These are phyloP conservation scores for Plotosus lineatus DNA, from an alignment of 2,113 vertebrate species.

Conservation along the genomic window DNA sequence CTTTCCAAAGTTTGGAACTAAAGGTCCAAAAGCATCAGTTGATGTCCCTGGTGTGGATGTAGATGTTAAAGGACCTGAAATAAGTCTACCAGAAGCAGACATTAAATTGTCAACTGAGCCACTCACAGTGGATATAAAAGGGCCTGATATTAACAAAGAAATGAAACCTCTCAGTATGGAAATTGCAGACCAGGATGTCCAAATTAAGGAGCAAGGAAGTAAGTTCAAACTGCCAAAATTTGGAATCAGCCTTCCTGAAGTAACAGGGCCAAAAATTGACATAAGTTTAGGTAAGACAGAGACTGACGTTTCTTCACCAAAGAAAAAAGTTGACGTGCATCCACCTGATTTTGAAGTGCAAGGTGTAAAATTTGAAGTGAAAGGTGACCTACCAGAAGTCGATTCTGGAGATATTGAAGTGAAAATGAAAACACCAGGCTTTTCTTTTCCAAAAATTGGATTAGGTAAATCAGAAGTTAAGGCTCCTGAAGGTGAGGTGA, in stretches of 20 bases:
- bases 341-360: conserved; percentile 10
- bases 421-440: conserved; percentile 60
- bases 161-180: background rate
- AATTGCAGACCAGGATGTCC: background rate
- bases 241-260: conserved; percentile 38
- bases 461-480: conserved; percentile 62
- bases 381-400: conserved; percentile 43
- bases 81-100: conserved; percentile 13
- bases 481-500: conserved; percentile 37
- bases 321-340: conserved; percentile 32
- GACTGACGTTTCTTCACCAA: conserved; percentile 29
- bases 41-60: background rate
- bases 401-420: conserved; percentile 47
- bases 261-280: conserved; percentile 45
- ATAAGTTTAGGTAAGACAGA: conserved; percentile 8
- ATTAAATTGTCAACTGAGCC: conserved; percentile 8
- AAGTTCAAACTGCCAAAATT: conserved; percentile 51
- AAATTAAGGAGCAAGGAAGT: conserved; percentile 13
- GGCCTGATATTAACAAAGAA: background rate
- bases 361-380: background rate
- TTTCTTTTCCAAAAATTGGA: conserved; percentile 63
- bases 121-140: conserved; percentile 1
- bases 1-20: conserved; percentile 55
- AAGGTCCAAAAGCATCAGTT: conserved; percentile 3
- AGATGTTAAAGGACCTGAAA: background rate